Evolutionary conservation across 2,888 invertebrate genomes (phyloP), one percentile per base, ranked within the genome.

Genomic region (Platycnemis pennipes): DNA sequence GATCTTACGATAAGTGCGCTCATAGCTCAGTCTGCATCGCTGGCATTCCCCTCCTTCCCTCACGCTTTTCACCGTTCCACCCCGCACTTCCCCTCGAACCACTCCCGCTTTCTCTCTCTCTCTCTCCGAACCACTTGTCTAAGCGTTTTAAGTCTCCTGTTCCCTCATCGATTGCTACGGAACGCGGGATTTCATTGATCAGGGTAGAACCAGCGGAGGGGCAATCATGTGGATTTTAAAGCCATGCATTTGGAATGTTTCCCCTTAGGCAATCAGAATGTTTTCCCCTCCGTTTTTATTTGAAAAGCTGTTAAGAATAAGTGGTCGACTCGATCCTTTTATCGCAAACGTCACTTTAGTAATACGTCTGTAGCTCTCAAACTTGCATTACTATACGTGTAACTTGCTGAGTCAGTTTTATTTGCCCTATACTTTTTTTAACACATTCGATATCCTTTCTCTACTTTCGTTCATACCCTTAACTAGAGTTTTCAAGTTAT

Each of bases 1-100:
- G 77, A 77, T 77, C 77, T 77, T 77, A 77, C 77, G 77, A 77
- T 77, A 77, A 77, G 77, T 77, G 77, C 37, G 77, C 77, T 77
- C 77, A 37, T 77, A 77, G 77, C 77, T 77, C 77, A 37, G 77
- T 77, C 77, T 77, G 77, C 77, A 77, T n/a, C 77, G 77, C 37
- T 77, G 77, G 77, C 77, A 37, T 63, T 63, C 63, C 63, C 37
- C 16, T 77, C 37, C 77, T 16, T 26, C 37, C 26, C 37, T 37
- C 2, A 37, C 3, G n/a, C 16, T 13, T n/a, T n/a, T n/a, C n/a
- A n/a, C n/a, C n/a, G n/a, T n/a, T 37, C 31, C 77, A 31, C 16
- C 77, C 77, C 77, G 7, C n/a, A 37, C 37, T 37, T 1, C 5
- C 77, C 31, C 13, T 77, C 77, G n/a, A n/a, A n/a, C 77, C 37